Conservation (phyloP, 2,113 vertebrate species). For the Gadus macrocephalus region DNA sequence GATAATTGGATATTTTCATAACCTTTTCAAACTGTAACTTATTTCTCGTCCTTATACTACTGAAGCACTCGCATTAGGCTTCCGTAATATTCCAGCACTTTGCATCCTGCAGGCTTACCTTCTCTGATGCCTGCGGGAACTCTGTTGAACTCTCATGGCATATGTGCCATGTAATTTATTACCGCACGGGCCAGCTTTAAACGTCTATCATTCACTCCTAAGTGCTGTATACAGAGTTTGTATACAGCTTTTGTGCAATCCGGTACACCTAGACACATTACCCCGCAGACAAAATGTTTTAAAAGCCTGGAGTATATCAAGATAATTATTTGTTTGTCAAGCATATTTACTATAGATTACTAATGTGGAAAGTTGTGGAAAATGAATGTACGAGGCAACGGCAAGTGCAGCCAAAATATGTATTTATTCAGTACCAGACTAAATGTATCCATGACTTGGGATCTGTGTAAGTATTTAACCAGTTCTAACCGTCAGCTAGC, state of each 20-base stretch:
- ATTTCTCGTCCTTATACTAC: too few species aligned
- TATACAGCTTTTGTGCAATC: slow-evolving; percentile 29
- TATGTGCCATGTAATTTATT: slow-evolving; percentile 54
- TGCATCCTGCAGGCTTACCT: neutral
- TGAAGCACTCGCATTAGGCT: too few species aligned
- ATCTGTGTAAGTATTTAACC: neutral
- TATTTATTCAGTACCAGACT: neutral
- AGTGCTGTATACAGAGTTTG: slow-evolving; percentile 8
- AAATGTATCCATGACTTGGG: neutral
- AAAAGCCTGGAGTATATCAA: neutral
- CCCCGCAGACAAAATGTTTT: slow-evolving; percentile 10
- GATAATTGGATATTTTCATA: too few species aligned
- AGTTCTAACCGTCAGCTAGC: neutral
- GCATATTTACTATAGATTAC: neutral
- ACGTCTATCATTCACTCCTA: slow-evolving; percentile 42
- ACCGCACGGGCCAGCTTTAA: slow-evolving; percentile 33
- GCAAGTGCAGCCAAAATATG: neutral
- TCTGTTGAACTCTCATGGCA: slow-evolving; percentile 1
- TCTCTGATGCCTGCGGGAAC: too few species aligned
- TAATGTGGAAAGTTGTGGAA: neutral
- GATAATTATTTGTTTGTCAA: slow-evolving; percentile 31
- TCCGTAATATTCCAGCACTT: too few species aligned
- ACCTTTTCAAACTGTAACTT: too few species aligned
- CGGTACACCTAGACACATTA: slow-evolving; percentile 18
- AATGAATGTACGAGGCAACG: neutral